Evolutionary conservation across 2,888 invertebrate genomes (phyloP).

Genomic region (Temnothorax rugatulus): DNA sequence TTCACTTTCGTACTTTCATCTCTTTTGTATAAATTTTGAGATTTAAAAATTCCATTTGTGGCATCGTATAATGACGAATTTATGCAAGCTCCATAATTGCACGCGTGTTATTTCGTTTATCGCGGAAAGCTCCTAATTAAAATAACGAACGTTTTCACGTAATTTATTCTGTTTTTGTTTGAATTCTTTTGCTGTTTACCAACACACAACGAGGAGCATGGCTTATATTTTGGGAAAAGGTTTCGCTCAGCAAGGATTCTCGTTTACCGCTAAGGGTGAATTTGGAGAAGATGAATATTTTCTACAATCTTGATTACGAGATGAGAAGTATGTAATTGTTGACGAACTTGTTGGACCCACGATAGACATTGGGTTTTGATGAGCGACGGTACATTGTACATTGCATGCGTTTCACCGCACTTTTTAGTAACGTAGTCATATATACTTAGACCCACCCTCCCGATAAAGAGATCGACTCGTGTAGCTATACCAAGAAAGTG

Average conservation of each 20-base stretch:
- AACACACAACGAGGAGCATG: neutral
- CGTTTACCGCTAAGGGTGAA: neutral
- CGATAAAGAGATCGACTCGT: slow-evolving; percentile 39
- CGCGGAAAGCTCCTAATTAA: neutral
- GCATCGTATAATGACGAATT: neutral
- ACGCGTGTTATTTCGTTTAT: neutral
- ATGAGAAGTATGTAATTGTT: slow-evolving; percentile 43
- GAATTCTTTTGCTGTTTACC: slow-evolving; percentile 6
- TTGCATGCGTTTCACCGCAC: slow-evolving; percentile 57
- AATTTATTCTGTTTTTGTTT: neutral
- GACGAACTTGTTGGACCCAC: slow-evolving; percentile 37
- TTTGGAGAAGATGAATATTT: neutral
- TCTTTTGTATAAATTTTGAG: neutral
- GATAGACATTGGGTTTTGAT: slow-evolving; percentile 31
- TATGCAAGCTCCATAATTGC: neutral
- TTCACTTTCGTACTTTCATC: neutral
- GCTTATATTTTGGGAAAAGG: neutral
- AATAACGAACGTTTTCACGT: neutral
- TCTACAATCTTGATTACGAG: slow-evolving; percentile 4
- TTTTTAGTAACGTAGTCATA: slow-evolving; percentile 53
- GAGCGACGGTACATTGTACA: slow-evolving; percentile 47
- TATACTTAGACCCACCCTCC: slow-evolving; percentile 55
- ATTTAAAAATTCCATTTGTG: neutral
- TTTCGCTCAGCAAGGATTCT: neutral
- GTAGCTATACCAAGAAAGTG: slow-evolving; percentile 30